Conservation (phyloP, 2,888 invertebrate genomes). For the Apodemia hepburni region DNA sequence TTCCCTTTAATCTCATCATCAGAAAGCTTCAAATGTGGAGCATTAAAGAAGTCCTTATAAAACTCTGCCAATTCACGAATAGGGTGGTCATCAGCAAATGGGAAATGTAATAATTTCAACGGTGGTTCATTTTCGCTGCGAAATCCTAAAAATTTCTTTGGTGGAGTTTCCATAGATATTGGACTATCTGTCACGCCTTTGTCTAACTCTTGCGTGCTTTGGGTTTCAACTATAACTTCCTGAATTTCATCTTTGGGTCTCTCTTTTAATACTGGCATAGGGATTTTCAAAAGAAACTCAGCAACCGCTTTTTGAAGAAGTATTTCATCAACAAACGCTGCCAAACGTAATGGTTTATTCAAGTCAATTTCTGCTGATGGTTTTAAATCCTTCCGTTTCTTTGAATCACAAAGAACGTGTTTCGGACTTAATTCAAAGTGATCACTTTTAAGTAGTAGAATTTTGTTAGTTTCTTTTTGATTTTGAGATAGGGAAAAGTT, state of each 20-base stretch:
- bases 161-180: constrained; percentile 62
- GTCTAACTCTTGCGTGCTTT: constrained; percentile 64
- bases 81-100: constrained; percentile 86
- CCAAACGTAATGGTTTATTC: constrained; percentile 86
- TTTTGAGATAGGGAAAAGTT: constrained; percentile 96
- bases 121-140: constrained; percentile 81
- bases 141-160: constrained; percentile 65
- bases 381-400: constrained; percentile 62
- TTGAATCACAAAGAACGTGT: constrained; percentile 78
- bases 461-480: constrained; percentile 83
- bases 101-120: constrained; percentile 85
- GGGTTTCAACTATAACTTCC: constrained; percentile 41
- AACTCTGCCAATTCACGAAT: constrained; percentile 89
- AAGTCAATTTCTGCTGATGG: constrained; percentile 76
- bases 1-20: constrained; percentile 40
- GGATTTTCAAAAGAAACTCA: constrained; percentile 59
- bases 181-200: constrained; percentile 53
- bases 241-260: constrained; percentile 57
- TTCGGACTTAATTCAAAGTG: constrained; percentile 91
- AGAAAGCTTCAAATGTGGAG: constrained; percentile 69
- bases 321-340: constrained; percentile 85
- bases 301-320: constrained; percentile 52
- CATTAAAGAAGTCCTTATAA: constrained; percentile 90
- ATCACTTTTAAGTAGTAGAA: constrained; percentile 94
- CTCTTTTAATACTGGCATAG: constrained; percentile 55